Evolutionary conservation across 1,140 invertebrate species (phyloP).

Genomic region (Hylyphantes graminicola): DNA sequence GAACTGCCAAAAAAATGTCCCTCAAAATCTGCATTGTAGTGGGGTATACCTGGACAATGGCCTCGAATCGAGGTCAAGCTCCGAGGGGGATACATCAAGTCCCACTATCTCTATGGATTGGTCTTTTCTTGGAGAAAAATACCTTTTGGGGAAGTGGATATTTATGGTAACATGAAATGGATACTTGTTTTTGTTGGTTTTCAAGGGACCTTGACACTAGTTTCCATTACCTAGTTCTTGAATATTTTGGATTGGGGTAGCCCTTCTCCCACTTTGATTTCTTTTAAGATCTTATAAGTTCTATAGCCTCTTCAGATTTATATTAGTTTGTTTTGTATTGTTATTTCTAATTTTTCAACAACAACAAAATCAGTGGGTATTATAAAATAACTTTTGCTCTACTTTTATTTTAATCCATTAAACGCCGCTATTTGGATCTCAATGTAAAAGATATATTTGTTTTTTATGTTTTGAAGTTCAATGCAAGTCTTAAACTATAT

Average conservation of each 20-base stretch:
- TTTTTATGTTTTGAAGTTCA: no score
- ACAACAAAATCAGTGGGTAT: no score
- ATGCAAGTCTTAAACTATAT: no score
- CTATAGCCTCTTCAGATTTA: no score
- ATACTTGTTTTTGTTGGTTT: not conserved
- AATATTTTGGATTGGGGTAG: not conserved
- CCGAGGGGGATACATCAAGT: not conserved
- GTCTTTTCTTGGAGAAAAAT: conserved; percentile 35
- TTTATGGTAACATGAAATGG: not conserved
- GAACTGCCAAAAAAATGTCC: conserved; percentile 16
- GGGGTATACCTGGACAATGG: conserved; percentile 37
- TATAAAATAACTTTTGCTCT: no score
- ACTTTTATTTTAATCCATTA: no score
- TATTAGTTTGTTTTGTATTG: no score
- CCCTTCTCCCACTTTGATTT: no score
- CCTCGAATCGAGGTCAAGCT: conserved; percentile 38
- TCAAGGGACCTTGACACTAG: not conserved
- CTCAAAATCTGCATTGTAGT: conserved; percentile 5
- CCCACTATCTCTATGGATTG: not conserved
- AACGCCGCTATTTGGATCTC: no score
- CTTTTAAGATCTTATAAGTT: no score
- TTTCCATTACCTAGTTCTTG: not conserved
- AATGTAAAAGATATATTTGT: no score
- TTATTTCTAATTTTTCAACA: no score
- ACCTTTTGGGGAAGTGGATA: not conserved